phyloP scores from a whole-genome alignment of 2,888 invertebrate genomes.

The Rotaria sp. region DNA sequence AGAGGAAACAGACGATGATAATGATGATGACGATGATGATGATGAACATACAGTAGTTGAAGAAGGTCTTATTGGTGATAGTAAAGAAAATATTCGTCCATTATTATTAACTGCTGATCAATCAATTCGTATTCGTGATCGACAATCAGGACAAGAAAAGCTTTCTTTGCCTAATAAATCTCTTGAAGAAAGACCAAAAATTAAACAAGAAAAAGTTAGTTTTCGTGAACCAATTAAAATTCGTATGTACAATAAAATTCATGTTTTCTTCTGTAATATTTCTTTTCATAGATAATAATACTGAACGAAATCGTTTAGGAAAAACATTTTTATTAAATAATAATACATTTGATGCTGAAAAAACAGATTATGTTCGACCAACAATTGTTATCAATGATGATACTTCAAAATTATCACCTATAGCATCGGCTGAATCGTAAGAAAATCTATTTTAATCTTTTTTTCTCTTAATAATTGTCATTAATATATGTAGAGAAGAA shows the following conservation, averaged over 20 bases:
- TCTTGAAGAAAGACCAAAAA: not conserved
- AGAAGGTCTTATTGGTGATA: not conserved
- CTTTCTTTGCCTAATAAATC: not conserved
- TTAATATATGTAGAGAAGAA: too few relatives aligned
- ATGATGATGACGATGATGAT: not conserved
- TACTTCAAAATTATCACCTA: not conserved
- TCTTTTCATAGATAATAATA: not conserved
- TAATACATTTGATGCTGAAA: not conserved
- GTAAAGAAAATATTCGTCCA: not conserved
- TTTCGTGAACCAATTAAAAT: not conserved
- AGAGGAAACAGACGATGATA: not conserved
- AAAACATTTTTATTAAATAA: not conserved
- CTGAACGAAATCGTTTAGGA: not conserved
- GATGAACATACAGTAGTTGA: not conserved
- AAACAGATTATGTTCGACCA: not conserved
- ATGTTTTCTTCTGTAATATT: not conserved
- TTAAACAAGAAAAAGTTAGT: constrained; percentile 7
- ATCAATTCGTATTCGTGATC: not conserved
- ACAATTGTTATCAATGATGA: not conserved
- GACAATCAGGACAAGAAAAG: not conserved
- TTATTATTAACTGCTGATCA: constrained; percentile 3
- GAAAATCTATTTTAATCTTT: not conserved
- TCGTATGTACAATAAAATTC: not conserved
- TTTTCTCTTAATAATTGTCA: too few relatives aligned
- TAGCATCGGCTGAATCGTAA: not conserved